These are phyloP conservation scores for Sakesphorus luctuosus DNA, from an alignment of 2,113 vertebrate genomes.

Conservation along the genomic window DNA sequence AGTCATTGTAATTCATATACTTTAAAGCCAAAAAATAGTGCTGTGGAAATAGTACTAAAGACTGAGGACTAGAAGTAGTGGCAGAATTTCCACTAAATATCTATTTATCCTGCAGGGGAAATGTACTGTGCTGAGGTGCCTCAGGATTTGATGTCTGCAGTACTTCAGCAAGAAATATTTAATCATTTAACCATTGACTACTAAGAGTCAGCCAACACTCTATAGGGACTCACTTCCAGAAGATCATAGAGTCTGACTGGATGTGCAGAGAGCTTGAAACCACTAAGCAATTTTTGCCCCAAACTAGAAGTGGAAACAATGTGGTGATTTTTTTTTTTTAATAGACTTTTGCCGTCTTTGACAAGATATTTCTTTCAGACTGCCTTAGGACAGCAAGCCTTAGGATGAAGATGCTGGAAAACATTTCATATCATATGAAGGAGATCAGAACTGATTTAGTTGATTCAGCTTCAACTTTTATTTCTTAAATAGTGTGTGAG, in stretches of 20 bases:
- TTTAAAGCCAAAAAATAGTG: background rate
- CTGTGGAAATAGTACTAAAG: background rate
- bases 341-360: background rate
- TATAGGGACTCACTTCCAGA: background rate
- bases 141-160: background rate
- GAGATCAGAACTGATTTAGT: background rate
- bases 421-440: background rate
- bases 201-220: background rate
- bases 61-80: background rate
- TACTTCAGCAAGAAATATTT: background rate
- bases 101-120: background rate
- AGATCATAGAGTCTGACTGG: background rate
- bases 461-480: background rate
- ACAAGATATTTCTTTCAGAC: background rate
- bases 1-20: background rate
- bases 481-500: background rate
- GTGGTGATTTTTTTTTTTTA: background rate
- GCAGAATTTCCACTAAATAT: background rate
- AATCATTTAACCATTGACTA: background rate
- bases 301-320: background rate
- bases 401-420: background rate
- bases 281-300: background rate
- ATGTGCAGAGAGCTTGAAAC: background rate
- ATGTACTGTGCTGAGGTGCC: background rate
- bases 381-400: background rate